Evolutionary conservation across 2,797 vertebrate species (phyloP).

Genomic region (Hippopotamyrus pictus): DNA sequence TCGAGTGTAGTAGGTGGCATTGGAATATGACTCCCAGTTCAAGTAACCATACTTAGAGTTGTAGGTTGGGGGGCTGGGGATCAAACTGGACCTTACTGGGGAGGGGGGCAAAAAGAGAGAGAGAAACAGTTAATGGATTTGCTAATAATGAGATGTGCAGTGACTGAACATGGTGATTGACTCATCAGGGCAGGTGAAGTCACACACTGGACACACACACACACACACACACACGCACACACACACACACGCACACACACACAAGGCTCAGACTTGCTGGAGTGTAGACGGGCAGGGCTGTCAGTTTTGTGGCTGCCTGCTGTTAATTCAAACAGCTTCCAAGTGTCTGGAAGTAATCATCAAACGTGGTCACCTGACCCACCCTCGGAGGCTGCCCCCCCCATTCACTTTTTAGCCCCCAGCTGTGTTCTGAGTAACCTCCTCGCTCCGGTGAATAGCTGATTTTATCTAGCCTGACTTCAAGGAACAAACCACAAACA

Average conservation of each 20-base stretch:
- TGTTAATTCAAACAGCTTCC: background rate
- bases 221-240: background rate
- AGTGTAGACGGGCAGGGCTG: background rate
- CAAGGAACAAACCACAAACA: background rate
- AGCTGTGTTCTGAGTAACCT: background rate
- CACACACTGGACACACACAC: background rate
- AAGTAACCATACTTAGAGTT: conserved; percentile 81
- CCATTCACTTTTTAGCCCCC: background rate
- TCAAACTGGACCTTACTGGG: conserved; percentile 75
- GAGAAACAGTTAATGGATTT: background rate
- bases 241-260: background rate
- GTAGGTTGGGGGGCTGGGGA: conserved; percentile 90
- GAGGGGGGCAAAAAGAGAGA: conserved; percentile 7
- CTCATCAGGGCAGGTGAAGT: background rate
- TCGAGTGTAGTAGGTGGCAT: conserved; percentile 81
- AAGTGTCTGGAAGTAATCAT: background rate
- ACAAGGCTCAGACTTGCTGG: background rate
- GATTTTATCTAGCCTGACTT: conserved; percentile 5
- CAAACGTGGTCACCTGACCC: background rate
- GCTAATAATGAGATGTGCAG: background rate
- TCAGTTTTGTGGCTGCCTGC: background rate
- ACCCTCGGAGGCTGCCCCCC: background rate
- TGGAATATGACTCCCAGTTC: conserved; percentile 87
- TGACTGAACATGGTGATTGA: background rate
- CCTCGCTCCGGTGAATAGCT: background rate